A percentile compares a stretch with the other conserved stretches of the same genome.
phyloP scores from a whole-genome alignment of 1,140 invertebrate genomes.

The Onthophagus taurus region DNA sequence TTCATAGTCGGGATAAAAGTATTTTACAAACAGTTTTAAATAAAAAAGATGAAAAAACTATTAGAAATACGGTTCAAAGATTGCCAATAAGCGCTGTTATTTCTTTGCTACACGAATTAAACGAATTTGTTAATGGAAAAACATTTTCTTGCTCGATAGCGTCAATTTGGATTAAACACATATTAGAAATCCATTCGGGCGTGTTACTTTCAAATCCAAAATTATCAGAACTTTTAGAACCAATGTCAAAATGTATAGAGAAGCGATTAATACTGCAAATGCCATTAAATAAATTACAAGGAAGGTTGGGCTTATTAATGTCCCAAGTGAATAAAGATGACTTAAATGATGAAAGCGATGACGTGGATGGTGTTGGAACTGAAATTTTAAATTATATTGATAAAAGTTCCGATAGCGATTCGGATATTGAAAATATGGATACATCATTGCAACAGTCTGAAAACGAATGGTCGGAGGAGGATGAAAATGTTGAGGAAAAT shows the following conservation, averaged over 20 bases:
- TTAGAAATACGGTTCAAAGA: slow-evolving; percentile 50
- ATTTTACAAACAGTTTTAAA: slow-evolving; percentile 49
- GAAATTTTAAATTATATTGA: not conserved
- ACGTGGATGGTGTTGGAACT: slow-evolving; percentile 26
- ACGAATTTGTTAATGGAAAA: slow-evolving; percentile 49
- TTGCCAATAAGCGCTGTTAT: slow-evolving; percentile 52
- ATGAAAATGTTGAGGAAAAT: slow-evolving; percentile 14
- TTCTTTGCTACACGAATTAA: slow-evolving; percentile 53
- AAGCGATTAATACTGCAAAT: slow-evolving; percentile 44
- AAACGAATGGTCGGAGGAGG: slow-evolving; percentile 34
- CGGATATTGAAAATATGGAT: slow-evolving; percentile 23
- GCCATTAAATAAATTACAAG: slow-evolving; percentile 45
- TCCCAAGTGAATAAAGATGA: slow-evolving; percentile 41
- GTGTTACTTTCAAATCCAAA: slow-evolving; percentile 50
- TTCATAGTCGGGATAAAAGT: slow-evolving; percentile 64
- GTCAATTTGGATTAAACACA: slow-evolving; percentile 48
- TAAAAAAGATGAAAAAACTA: slow-evolving; percentile 45
- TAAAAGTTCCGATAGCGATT: slow-evolving; percentile 23
- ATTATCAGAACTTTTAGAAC: slow-evolving; percentile 43
- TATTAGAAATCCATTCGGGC: slow-evolving; percentile 51
- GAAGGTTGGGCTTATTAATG: slow-evolving; percentile 47
- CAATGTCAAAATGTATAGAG: slow-evolving; percentile 51
- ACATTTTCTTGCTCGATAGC: slow-evolving; percentile 49
- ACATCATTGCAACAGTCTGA: slow-evolving; percentile 28
- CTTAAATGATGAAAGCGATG: slow-evolving; percentile 37